Evolutionary conservation across 2,797 vertebrate genomes (phyloP).

Genomic region (Cuniculus paca): DNA sequence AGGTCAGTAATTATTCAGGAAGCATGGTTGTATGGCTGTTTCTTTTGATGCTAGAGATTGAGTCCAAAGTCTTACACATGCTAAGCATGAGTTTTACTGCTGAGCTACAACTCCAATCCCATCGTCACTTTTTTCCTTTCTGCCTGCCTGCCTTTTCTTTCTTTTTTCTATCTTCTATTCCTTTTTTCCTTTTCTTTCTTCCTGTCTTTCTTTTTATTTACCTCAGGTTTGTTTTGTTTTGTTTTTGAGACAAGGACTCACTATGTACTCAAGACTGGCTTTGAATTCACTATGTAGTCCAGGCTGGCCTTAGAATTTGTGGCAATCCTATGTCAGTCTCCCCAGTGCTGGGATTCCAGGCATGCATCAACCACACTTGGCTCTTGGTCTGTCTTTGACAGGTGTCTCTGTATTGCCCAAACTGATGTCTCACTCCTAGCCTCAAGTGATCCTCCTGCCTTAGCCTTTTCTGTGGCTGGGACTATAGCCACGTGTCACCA

Average conservation of each 20-base stretch:
- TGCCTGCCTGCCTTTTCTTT: background rate
- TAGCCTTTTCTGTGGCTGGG: background rate
- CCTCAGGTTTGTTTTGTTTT: background rate
- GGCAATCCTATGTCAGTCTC: background rate
- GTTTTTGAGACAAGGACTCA: background rate
- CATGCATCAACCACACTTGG: background rate
- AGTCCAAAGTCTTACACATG: background rate
- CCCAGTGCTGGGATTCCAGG: background rate
- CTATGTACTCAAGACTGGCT: background rate
- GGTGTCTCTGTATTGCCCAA: background rate
- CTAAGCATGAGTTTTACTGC: background rate
- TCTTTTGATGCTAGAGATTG: background rate
- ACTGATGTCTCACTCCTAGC: background rate
- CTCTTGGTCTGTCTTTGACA: background rate
- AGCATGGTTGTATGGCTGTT: background rate
- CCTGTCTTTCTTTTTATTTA: background rate
- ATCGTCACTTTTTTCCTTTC: background rate
- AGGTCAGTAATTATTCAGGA: slow-evolving; percentile 41
- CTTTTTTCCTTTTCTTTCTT: background rate
- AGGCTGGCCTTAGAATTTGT: background rate
- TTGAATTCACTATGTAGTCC: too few species aligned
- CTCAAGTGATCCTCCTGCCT: background rate
- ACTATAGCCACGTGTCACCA: background rate
- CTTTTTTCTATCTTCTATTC: background rate
- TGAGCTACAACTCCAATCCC: background rate